phyloP scores from a whole-genome alignment of 1,140 invertebrate genomes.

The Conopomorpha cramerella region DNA sequence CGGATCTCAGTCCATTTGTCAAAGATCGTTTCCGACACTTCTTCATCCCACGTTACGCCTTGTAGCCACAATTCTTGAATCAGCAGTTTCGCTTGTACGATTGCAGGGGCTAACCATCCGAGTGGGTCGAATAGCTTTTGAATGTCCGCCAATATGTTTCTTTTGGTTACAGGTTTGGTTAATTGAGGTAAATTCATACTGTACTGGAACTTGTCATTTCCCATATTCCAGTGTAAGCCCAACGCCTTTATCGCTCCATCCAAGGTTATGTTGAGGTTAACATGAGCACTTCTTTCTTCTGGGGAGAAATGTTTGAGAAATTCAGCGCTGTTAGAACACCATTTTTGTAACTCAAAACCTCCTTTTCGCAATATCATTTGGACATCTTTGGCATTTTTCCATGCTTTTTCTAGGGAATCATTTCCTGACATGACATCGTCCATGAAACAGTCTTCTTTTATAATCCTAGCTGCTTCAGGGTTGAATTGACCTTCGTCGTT shows the following conservation, averaged over 20 bases:
- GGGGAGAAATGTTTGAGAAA: slow-evolving; percentile 8
- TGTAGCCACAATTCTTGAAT: slow-evolving; percentile 26
- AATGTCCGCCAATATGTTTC: slow-evolving; percentile 18
- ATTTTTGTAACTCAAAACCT: too few species aligned
- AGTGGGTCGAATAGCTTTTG: slow-evolving; percentile 23
- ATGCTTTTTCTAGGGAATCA: too few species aligned
- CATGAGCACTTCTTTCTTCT: slow-evolving; percentile 2
- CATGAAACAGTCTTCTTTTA: too few species aligned
- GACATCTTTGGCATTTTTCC: too few species aligned
- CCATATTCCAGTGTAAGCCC: slow-evolving; percentile 15
- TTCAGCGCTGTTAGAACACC: slow-evolving; percentile 14
- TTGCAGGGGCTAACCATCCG: slow-evolving; percentile 21
- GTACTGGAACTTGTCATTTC: slow-evolving; percentile 13
- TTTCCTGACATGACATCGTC: too few species aligned
- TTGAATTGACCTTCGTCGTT: too few species aligned
- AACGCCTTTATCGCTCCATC: slow-evolving; percentile 12
- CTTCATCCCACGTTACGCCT: slow-evolving; percentile 21
- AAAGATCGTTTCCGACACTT: slow-evolving; percentile 8
- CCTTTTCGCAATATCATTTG: too few species aligned
- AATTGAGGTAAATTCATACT: slow-evolving; percentile 6
- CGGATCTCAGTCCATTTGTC: slow-evolving; percentile 16
- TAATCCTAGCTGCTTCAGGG: too few species aligned
- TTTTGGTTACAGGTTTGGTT: slow-evolving; percentile 12
- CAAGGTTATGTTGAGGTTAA: slow-evolving; percentile 5
- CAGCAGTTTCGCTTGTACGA: slow-evolving; percentile 21